phyloP scores from a whole-genome alignment of 64 coral and sea anemone species.

The Dendronephthya gigantea region DNA sequence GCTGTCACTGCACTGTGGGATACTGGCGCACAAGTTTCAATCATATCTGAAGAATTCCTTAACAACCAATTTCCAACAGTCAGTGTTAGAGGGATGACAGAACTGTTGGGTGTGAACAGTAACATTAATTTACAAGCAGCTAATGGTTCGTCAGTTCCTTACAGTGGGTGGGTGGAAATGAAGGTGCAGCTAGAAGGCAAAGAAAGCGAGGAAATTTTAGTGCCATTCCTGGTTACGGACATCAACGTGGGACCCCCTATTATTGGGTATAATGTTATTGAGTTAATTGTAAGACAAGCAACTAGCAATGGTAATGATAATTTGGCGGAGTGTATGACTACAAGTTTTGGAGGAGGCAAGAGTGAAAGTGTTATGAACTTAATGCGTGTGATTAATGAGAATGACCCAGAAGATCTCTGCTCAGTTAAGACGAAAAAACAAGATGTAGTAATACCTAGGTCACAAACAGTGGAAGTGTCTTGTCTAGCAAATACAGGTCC shows the following conservation, averaged over 20 bases:
- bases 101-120: constrained; percentile 39
- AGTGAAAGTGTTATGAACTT: neutral
- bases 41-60: constrained; percentile 34
- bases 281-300: neutral
- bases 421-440: neutral
- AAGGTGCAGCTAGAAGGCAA: neutral
- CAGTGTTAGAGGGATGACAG: constrained; percentile 26
- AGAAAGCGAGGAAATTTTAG: neutral
- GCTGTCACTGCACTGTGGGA: constrained; percentile 23
- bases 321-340: neutral
- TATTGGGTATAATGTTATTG: constrained; percentile 1
- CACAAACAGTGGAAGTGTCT: neutral
- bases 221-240: neutral
- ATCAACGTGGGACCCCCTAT: neutral
- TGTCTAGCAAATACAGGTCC: neutral
- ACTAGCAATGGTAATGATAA: neutral
- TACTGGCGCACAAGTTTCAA: constrained; percentile 57
- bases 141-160: constrained; percentile 55
- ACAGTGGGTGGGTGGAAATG: neutral
- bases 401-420: neutral
- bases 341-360: neutral
- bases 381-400: neutral
- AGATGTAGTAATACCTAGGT: neutral
- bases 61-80: constrained; percentile 23
- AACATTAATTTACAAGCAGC: constrained; percentile 53